Base-by-base conservation (phyloP, 2,113 vertebrate genomes). In the Pseudorectes ferrugineus region DNA sequence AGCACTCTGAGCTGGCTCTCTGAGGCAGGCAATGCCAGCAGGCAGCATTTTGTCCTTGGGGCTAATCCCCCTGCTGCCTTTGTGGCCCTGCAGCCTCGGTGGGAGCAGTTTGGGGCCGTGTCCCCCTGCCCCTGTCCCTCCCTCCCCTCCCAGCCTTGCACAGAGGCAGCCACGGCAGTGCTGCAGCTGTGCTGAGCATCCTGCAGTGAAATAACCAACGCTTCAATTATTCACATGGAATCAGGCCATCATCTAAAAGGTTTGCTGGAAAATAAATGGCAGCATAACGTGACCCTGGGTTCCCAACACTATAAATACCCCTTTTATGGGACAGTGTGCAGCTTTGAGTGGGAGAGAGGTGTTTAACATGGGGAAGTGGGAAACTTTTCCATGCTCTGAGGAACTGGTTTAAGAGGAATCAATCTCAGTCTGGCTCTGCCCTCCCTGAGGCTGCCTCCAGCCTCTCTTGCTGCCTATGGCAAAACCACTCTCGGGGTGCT, bases 1-100 rank as follows among this genome's bases (percentile, higher is more conserved):
- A 31, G 12, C 29, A 6, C 26, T 11, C 23, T 5, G 23, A n/a
- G n/a, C 0, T 0, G 10, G 19, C 38, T 81, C 40, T 70, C 11
- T 1, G 31, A 14, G 62, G 45, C 55, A 22, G 55, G 49, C 29
- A 11, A 4, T 14, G n/a, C 25, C 40, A 65, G 49, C 33, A 23
- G 45, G 51, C 62, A 42, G 20, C 57, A 26, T 2, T n/a, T 35
- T 54, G 42, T 48, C 54, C 45, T 18, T 20, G 23, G 14, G 28
- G 40, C 23, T 31, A 0, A 9, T 63, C 9, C 23, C 24, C 42
- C 25, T 72, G 25, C 33, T 46, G n/a, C 10, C 8, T 57, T 23
- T 12, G 31, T 21, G 54, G 54, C n/a, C 10, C 55, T 35, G 55
- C 55, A 24, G 55, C 67, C 35, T 43, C 7, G 18, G 26, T 31